Percentiles rank a stretch among this genome's conserved stretches.
phyloP scores from a whole-genome alignment of 2,113 vertebrate species.

The Caretta caretta region DNA sequence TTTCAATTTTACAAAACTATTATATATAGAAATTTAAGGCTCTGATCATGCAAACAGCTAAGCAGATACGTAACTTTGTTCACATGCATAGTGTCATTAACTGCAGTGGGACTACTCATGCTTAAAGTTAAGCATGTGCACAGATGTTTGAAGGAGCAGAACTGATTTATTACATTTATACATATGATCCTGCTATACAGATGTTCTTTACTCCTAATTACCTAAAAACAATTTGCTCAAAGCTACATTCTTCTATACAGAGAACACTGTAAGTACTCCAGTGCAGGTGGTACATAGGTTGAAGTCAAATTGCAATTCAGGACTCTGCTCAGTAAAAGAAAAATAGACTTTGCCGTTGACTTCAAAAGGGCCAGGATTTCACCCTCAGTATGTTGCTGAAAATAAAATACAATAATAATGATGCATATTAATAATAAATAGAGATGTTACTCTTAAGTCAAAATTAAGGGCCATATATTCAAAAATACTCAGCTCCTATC shows the following conservation, averaged over 20 bases:
- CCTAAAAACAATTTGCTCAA: neutral
- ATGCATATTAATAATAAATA: neutral
- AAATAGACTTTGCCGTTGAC: neutral
- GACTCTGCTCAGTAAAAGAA: neutral
- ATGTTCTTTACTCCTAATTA: slow-evolving; percentile 6
- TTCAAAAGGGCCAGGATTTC: neutral
- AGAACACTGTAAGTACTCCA: neutral
- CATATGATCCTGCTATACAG: neutral
- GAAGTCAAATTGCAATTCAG: neutral
- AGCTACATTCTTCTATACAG: neutral
- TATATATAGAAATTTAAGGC: too few species aligned
- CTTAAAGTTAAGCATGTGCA: too few species aligned
- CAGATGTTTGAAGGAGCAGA: neutral
- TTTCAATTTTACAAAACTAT: neutral
- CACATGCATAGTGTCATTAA: too few species aligned
- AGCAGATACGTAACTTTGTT: too few species aligned
- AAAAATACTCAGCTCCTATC: neutral
- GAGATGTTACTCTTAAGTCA: neutral
- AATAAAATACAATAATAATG: neutral
- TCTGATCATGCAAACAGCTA: too few species aligned
- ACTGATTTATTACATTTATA: neutral
- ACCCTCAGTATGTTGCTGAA: neutral
- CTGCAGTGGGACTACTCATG: too few species aligned
- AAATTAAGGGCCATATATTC: neutral
- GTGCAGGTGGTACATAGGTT: neutral